Conservation (phyloP, 2,113 vertebrate species). For the Eulemur macaco region DNA sequence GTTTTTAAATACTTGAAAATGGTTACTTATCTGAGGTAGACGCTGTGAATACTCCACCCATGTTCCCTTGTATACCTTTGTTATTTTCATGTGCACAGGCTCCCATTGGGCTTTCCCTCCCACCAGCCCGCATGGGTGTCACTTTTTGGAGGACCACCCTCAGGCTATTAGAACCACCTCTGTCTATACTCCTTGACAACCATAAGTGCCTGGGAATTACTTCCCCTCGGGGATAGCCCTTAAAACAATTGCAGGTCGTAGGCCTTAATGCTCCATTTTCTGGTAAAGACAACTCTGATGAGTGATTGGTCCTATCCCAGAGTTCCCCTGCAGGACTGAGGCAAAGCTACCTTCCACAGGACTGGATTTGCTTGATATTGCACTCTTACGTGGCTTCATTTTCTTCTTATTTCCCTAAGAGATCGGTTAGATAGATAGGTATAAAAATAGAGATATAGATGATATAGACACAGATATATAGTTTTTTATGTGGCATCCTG, state of each 20-base stretch:
- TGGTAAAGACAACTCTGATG: background rate
- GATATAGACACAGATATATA: background rate
- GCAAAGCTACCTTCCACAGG: background rate
- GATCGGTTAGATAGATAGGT: background rate
- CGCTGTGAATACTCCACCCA: background rate
- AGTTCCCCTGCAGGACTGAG: background rate
- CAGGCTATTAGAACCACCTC: background rate
- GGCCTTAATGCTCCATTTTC: background rate
- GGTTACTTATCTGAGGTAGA: background rate
- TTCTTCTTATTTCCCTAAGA: background rate
- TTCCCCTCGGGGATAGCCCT: background rate
- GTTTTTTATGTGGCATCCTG: background rate
- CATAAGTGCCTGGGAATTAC: background rate
- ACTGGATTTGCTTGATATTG: background rate
- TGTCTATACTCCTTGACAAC: background rate
- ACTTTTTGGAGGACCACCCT: background rate
- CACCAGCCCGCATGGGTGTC: background rate
- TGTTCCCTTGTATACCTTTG: background rate
- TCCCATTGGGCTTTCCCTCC: background rate
- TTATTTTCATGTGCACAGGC: background rate
- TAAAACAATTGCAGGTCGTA: background rate
- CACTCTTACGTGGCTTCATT: background rate
- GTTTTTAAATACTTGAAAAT: background rate
- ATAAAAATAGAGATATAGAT: background rate
- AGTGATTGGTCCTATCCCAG: background rate